phyloP scores from a whole-genome alignment of 2,113 vertebrate genomes.

The Glaucidium brasilianum region DNA sequence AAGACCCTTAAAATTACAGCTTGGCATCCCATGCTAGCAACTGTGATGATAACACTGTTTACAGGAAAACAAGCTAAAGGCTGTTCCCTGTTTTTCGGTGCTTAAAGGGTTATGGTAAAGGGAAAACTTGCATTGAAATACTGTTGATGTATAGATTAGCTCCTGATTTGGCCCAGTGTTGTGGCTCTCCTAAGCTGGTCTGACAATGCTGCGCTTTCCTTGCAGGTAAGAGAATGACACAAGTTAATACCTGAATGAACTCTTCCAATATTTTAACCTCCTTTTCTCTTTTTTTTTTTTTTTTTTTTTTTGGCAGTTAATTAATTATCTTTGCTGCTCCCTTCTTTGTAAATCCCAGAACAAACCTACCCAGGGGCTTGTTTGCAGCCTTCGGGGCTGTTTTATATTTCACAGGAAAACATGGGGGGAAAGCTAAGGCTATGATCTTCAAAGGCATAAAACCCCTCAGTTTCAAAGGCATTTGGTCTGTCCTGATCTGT shows the following conservation, averaged over 20 bases:
- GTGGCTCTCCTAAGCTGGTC: neutral
- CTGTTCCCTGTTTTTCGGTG: neutral
- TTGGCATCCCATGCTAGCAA: neutral
- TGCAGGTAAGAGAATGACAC: neutral
- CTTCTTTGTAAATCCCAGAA: neutral
- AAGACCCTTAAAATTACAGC: slow-evolving; percentile 19
- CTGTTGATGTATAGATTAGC: neutral
- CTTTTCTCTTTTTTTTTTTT: neutral
- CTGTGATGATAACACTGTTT: neutral
- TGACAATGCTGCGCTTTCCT: neutral
- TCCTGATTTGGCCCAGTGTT: neutral
- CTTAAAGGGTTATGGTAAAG: neutral
- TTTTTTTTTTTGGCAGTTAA: neutral
- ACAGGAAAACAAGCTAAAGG: neutral
- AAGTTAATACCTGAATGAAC: neutral
- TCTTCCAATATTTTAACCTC: neutral
- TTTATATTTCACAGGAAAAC: neutral
- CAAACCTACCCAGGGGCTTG: neutral
- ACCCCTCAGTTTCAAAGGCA: rapidly evolving
- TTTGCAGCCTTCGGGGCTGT: neutral
- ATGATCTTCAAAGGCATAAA: neutral
- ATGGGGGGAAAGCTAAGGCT: rapidly evolving
- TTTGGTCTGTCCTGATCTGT: neutral
- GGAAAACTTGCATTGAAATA: neutral
- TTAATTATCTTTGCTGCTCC: neutral